Conservation (phyloP, 2,888 invertebrate species). For the Heteromyza rotundicornis region DNA sequence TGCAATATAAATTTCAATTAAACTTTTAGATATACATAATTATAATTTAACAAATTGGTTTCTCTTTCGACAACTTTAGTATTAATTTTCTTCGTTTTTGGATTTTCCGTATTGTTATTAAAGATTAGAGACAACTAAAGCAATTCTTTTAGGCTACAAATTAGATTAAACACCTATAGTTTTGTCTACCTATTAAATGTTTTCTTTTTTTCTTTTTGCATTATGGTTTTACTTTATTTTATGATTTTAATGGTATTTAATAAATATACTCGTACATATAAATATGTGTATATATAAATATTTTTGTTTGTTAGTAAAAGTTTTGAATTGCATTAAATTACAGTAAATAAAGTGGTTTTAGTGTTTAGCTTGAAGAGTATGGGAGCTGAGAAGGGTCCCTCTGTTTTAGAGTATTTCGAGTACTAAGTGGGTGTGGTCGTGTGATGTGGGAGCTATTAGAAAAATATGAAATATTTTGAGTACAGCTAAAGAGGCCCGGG, state of each 20-base stretch:
- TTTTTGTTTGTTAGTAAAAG: neutral
- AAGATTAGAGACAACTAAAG: conserved; percentile 39
- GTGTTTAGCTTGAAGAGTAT: no score
- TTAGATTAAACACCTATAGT: conserved; percentile 43
- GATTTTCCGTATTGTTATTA: neutral
- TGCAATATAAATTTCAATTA: neutral
- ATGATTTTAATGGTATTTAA: conserved; percentile 27
- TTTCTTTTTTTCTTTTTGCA: conserved; percentile 26
- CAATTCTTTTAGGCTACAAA: conserved; percentile 45
- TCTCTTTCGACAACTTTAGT: neutral
- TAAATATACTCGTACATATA: no score
- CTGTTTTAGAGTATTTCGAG: no score
- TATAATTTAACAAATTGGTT: neutral
- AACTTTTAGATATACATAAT: neutral
- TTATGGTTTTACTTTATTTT: conserved; percentile 17
- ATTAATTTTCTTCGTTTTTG: neutral
- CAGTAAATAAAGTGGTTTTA: no score
- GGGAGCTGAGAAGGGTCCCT: no score
- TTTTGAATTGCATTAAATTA: neutral
- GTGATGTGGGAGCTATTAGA: no score
- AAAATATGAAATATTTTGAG: no score
- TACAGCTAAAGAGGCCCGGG: no score
- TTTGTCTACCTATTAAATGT: conserved; percentile 46
- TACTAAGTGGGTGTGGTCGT: no score
- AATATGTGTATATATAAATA: neutral